Evolutionary conservation across 2,888 invertebrate species (phyloP), one percentile per base, ranked within the genome.

Genomic region (Xestobium rufovillosum): DNA sequence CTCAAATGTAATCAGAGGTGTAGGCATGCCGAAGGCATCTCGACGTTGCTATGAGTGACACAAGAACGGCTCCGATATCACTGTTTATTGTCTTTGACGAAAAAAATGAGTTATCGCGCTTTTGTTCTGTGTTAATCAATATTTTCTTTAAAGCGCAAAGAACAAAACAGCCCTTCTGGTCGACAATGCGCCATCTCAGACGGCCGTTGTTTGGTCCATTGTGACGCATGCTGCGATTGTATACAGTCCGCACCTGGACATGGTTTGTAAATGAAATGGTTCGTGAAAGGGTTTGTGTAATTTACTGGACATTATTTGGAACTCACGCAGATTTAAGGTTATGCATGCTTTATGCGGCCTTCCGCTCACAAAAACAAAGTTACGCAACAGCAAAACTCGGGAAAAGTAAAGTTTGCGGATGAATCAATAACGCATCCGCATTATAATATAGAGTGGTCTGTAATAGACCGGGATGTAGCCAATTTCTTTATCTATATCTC

Each of bases 381-480:
- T n/a, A n/a, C n/a, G n/a, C n/a, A n/a, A n/a, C n/a, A n/a, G n/a
- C n/a, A n/a, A n/a, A n/a, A n/a, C n/a, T n/a, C n/a, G n/a, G n/a
- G n/a, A n/a, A n/a, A n/a, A n/a, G n/a, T n/a, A n/a, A n/a, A n/a
- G n/a, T n/a, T n/a, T n/a, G n/a, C n/a, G n/a, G n/a, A n/a, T n/a
- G n/a, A 6, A 19, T 19, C 23, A 19, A 19, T 19, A 19, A 6
- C 23, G 6, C 23, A 19, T n/a, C 23, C n/a, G n/a, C 23, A 59
- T 57, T 57, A 55, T 54, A 55, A 56, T 57, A 57, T 50, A 59
- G 53, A 58, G 55, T 50, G 52, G 52, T 41, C 44, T 38, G 44
- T 47, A 48, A 52, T 50, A 45, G 44, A 41, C 38, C 44, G 49
- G 52, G 47, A 51, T 53, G 55, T 52, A 57, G 53, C 52, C 56